Evolutionary conservation across 1,140 invertebrate genomes (phyloP).

Genomic region (Zaprionus lachaisei): DNA sequence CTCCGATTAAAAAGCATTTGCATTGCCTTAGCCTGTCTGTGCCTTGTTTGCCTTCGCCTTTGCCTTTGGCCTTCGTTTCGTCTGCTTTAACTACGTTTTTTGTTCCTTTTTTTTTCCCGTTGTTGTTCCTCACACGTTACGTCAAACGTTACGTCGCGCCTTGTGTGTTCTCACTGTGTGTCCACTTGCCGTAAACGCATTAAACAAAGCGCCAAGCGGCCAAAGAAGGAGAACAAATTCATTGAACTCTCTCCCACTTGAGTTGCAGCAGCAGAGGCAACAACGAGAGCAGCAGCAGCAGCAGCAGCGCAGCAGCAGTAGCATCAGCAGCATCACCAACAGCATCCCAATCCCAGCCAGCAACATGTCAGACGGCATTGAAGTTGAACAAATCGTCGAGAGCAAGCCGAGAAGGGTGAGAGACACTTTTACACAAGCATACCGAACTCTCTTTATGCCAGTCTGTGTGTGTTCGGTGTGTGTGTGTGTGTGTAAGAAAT

Average conservation of each 20-base stretch:
- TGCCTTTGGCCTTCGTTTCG: constrained; percentile 19
- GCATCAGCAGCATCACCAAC: constrained; percentile 10
- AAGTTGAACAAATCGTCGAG: constrained; percentile 83
- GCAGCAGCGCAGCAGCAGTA: constrained; percentile 27
- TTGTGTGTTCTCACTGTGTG: constrained; percentile 19
- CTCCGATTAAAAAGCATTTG: constrained; percentile 36
- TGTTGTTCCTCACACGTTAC: constrained; percentile 27
- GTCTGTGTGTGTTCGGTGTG: constrained; percentile 10
- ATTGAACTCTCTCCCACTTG: constrained; percentile 45
- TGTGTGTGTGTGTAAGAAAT: constrained; percentile 41
- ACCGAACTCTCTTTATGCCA: background rate
- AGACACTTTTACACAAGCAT: constrained; percentile 31
- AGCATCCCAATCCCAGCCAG: constrained; percentile 27
- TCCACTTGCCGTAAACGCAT: constrained; percentile 12
- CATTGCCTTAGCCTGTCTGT: constrained; percentile 14
- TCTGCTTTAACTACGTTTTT: constrained; percentile 13
- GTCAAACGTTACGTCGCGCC: constrained; percentile 3
- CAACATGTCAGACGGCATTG: constrained; percentile 83
- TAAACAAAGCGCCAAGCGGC: constrained; percentile 28
- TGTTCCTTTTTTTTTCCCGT: constrained; percentile 36
- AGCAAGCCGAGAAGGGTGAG: constrained; percentile 83
- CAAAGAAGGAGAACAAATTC: constrained; percentile 30
- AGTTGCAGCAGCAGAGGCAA: constrained; percentile 34
- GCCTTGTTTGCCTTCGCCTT: constrained; percentile 18
- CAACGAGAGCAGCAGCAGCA: constrained; percentile 25